These are phyloP conservation scores for Cheilosia scutellata DNA, from an alignment of 2,888 invertebrate species.

Conservation along the genomic window DNA sequence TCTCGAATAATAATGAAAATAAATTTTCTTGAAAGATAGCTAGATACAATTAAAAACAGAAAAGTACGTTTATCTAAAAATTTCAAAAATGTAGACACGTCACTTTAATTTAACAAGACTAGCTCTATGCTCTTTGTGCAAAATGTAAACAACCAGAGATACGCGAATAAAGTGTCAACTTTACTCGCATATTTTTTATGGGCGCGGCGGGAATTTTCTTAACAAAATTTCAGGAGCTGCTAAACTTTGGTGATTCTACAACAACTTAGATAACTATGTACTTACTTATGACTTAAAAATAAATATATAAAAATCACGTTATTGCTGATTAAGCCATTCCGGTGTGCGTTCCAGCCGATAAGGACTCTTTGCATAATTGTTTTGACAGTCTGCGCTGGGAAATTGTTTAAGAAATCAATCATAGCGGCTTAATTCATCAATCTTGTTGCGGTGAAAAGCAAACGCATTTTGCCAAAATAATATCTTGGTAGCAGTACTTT, in stretches of 20 bases:
- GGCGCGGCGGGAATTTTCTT: too few species aligned
- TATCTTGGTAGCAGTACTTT: conserved; percentile 19
- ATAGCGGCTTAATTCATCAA: conserved; percentile 53
- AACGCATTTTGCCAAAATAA: conserved; percentile 41
- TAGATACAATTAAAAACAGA: too few species aligned
- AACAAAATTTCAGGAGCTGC: neutral
- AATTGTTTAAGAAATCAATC: conserved; percentile 59
- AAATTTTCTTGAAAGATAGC: too few species aligned
- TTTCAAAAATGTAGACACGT: too few species aligned
- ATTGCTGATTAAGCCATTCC: conserved; percentile 20
- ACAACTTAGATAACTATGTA: neutral
- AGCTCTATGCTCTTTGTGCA: too few species aligned
- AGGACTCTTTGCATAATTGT: conserved; percentile 43
- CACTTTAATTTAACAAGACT: too few species aligned
- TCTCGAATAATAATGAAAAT: too few species aligned
- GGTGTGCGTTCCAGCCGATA: neutral
- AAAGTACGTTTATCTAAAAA: too few species aligned
- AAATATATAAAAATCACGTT: neutral
- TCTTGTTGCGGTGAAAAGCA: conserved; percentile 45
- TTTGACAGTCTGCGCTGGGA: conserved; percentile 20
- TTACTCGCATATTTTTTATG: too few species aligned
- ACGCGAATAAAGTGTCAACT: too few species aligned
- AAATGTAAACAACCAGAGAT: too few species aligned
- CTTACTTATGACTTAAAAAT: neutral
- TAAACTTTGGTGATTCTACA: neutral